Conservation (phyloP, 2,888 invertebrate genomes). For the Nemurella pictetii region DNA sequence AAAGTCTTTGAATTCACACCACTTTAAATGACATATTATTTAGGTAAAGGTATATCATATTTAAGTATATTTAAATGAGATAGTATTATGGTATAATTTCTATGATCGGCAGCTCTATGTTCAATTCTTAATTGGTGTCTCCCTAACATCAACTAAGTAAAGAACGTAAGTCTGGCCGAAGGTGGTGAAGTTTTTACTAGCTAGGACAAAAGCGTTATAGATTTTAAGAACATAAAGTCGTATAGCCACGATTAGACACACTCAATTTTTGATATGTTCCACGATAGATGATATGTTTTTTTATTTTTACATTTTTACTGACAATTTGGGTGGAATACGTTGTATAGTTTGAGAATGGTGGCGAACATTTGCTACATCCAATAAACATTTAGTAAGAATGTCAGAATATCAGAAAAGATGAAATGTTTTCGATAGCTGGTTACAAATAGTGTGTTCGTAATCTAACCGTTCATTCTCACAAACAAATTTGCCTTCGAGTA, state of each 20-base stretch:
- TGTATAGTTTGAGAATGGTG: neutral
- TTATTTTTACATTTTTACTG: neutral
- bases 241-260: slow-evolving; percentile 1
- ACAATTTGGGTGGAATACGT: slow-evolving; percentile 28
- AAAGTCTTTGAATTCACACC: neutral
- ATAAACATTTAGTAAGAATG: neutral
- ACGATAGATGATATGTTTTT: slow-evolving; percentile 22
- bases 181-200: neutral
- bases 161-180: neutral
- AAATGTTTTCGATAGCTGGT: neutral
- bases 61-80: neutral
- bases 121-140: neutral
- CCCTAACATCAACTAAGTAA: neutral
- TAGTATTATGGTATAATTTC: neutral
- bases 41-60: neutral
- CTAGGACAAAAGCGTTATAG: slow-evolving; percentile 13
- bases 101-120: neutral
- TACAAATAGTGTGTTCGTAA: neutral
- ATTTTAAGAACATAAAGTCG: neutral
- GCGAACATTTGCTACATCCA: neutral
- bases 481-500: neutral
- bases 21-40: neutral
- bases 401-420: neutral
- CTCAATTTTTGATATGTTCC: slow-evolving; percentile 3
- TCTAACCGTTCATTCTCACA: neutral